Percentiles rank a stretch among this genome's conserved stretches.
Evolutionary conservation across 2,888 invertebrate genomes (phyloP).

Genomic region (Seira ritae): DNA sequence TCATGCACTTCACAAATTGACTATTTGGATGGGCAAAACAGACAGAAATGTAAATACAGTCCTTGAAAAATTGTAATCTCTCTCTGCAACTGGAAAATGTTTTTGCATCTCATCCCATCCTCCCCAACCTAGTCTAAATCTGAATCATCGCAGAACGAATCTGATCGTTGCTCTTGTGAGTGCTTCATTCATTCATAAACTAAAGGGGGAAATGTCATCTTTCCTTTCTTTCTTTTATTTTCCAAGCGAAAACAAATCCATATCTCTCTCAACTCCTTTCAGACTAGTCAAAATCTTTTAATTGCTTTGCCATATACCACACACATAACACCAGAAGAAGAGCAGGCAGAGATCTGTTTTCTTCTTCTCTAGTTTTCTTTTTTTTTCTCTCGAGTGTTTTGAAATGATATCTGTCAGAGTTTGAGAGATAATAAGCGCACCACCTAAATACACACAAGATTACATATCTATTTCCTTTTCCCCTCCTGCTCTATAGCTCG

Average conservation of each 20-base stretch:
- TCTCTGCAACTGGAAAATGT: background rate
- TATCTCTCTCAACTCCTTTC: background rate
- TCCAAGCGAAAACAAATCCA: background rate
- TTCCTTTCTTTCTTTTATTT: background rate
- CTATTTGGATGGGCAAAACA: background rate
- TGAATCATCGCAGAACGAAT: no score
- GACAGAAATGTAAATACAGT: slow-evolving; percentile 1
- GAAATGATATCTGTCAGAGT: slow-evolving; percentile 44
- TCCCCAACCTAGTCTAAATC: no score
- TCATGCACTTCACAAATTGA: background rate
- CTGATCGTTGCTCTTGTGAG: background rate
- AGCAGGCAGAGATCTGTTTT: background rate
- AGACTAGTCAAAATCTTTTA: slow-evolving; percentile 23
- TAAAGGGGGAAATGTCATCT: slow-evolving; percentile 33
- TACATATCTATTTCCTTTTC: no score
- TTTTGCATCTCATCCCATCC: background rate
- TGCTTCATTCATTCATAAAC: background rate
- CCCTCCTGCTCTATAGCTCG: background rate
- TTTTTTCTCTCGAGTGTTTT: background rate
- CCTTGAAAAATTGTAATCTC: background rate
- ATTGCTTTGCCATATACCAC: slow-evolving; percentile 37
- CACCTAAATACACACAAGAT: slow-evolving; percentile 8
- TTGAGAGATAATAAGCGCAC: slow-evolving; percentile 15
- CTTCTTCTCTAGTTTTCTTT: background rate
- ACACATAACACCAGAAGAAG: background rate